Percentiles rank a stretch among this genome's conserved stretches.
These are phyloP conservation scores for Gyps fulvus DNA, from an alignment of 2,113 vertebrate species.

Conservation along the genomic window DNA sequence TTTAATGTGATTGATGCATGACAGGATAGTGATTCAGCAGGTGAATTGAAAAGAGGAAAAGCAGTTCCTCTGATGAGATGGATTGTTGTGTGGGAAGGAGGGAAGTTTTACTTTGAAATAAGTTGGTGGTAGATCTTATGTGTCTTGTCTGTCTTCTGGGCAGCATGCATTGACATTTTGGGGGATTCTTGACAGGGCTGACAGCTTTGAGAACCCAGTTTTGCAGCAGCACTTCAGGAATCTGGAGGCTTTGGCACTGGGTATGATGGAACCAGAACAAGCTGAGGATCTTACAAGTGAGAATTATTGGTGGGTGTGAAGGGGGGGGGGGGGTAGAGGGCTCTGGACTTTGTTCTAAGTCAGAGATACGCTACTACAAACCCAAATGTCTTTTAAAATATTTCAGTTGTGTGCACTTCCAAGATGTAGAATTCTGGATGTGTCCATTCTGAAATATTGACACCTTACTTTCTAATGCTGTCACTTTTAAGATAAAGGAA, in stretches of 20 bases:
- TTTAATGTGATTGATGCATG: not conserved
- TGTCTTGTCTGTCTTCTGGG: not conserved
- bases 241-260: conserved; percentile 92
- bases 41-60: not conserved
- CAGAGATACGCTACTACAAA: not conserved
- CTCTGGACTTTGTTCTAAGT: not conserved
- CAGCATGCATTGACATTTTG: not conserved
- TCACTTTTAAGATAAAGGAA: not conserved
- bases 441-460: not conserved
- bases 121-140: not conserved
- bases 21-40: not conserved
- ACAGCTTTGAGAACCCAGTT: conserved; percentile 93
- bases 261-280: conserved; percentile 84
- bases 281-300: conserved; percentile 90
- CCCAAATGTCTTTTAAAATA: not conserved
- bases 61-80: not conserved
- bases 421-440: not conserved
- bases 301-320: not conserved
- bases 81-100: not conserved
- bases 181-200: conserved; percentile 76
- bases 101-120: not conserved
- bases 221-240: conserved; percentile 93
- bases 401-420: not conserved
- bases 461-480: not conserved
- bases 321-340: not conserved